Evolutionary conservation across 2,888 invertebrate genomes (phyloP).

Genomic region (Periphyllus acericola): DNA sequence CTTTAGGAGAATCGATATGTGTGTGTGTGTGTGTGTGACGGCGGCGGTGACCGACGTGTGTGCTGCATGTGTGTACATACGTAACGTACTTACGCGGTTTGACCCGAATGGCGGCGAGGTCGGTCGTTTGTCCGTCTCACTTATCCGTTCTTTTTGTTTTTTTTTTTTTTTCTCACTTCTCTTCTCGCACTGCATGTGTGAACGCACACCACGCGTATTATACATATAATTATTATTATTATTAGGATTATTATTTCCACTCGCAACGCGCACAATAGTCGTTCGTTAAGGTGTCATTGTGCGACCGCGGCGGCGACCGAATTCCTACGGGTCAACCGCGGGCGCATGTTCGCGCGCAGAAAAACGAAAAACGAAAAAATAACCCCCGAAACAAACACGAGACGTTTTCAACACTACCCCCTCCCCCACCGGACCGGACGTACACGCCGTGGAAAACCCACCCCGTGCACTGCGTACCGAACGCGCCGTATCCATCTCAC

Average conservation of each 20-base stretch:
- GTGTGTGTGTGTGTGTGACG: background rate
- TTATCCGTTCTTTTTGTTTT: constrained; percentile 48
- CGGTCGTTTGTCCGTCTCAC: constrained; percentile 43
- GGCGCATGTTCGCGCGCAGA: background rate
- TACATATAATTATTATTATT: constrained; percentile 27
- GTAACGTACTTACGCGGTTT: constrained; percentile 9
- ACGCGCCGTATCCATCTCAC: background rate
- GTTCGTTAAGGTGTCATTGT: constrained; percentile 60
- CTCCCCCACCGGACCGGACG: background rate
- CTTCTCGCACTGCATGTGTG: background rate
- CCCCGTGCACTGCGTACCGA: background rate
- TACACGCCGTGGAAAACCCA: too few relatives aligned
- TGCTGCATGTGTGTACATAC: background rate
- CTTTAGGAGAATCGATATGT: constrained; percentile 26
- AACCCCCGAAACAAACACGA: background rate
- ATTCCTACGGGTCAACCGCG: background rate
- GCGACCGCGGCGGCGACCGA: constrained; percentile 18
- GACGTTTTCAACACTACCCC: background rate
- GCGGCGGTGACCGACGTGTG: background rate
- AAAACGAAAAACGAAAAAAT: background rate
- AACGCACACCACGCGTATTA: background rate
- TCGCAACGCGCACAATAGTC: constrained; percentile 35
- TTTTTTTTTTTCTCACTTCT: background rate
- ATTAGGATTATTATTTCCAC: constrained; percentile 37
- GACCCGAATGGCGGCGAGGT: constrained; percentile 46